phyloP scores from a whole-genome alignment of 2,888 invertebrate species.

The Chrysodeixis includens region DNA sequence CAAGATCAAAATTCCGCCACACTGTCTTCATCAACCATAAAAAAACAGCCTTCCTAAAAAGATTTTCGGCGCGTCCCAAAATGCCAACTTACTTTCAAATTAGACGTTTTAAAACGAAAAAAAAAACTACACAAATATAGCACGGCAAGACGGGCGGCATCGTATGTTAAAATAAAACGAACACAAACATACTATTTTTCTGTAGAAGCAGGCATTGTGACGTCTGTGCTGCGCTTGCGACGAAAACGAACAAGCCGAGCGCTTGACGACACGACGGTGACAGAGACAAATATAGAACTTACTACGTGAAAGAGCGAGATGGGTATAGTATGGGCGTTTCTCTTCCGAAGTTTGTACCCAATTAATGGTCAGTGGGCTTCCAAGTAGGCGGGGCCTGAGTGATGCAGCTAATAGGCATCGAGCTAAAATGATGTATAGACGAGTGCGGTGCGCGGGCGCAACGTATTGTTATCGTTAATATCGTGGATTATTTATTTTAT shows the following conservation, averaged over 20 bases:
- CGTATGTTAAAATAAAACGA: slow-evolving; percentile 79
- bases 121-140: slow-evolving; percentile 86
- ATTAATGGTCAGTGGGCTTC: slow-evolving; percentile 89
- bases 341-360: slow-evolving; percentile 82
- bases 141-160: slow-evolving; percentile 78
- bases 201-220: slow-evolving; percentile 84
- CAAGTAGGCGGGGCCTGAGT: slow-evolving; percentile 80
- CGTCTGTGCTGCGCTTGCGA: slow-evolving; percentile 77
- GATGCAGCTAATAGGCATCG: slow-evolving; percentile 86
- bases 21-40: slow-evolving; percentile 68
- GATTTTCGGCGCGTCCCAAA: slow-evolving; percentile 65
- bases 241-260: slow-evolving; percentile 79
- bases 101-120: slow-evolving; percentile 77
- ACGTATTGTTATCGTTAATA: slow-evolving; percentile 86
- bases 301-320: slow-evolving; percentile 62
- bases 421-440: slow-evolving; percentile 88
- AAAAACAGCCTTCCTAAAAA: slow-evolving; percentile 55
- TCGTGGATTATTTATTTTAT: slow-evolving; percentile 84
- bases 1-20: slow-evolving; percentile 62
- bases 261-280: slow-evolving; percentile 65
- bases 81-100: slow-evolving; percentile 81
- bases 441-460: slow-evolving; percentile 76
- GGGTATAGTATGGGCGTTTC: slow-evolving; percentile 78
- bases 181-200: slow-evolving; percentile 83
- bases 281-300: slow-evolving; percentile 58